phyloP scores from a whole-genome alignment of 2,888 invertebrate species.

The Linnaemya vulpina region DNA sequence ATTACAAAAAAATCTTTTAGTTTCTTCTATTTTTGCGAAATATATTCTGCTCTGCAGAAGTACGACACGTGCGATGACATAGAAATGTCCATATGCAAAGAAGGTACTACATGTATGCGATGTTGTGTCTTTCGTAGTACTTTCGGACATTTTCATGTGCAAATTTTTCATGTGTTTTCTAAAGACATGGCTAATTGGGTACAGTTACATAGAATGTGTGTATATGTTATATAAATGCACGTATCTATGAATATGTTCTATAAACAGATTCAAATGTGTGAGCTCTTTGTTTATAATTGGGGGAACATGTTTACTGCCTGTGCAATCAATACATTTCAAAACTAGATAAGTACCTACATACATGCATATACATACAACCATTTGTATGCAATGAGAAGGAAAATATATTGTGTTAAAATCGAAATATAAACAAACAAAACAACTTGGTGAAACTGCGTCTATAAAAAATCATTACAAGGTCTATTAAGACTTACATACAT shows the following conservation, averaged over 20 bases:
- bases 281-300: conserved; percentile 37
- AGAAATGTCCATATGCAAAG: no score
- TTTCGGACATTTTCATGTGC: no score
- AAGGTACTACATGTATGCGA: no score
- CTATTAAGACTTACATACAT: conserved; percentile 54
- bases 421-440: conserved; percentile 45
- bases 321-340: conserved; percentile 52
- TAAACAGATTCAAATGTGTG: not conserved
- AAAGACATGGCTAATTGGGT: no score
- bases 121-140: no score
- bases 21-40: no score
- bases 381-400: not conserved
- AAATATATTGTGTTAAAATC: conserved; percentile 7
- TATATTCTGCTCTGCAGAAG: no score
- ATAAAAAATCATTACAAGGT: conserved; percentile 64
- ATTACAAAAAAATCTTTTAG: no score
- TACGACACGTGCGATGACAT: no score
- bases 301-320: conserved; percentile 29
- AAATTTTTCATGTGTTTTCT: no score
- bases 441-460: conserved; percentile 21
- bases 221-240: not conserved
- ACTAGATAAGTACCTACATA: conserved; percentile 3
- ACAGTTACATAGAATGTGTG: no score
- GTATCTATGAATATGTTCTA: not conserved
- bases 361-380: not conserved